A percentile compares a stretch with the other conserved stretches of the same genome.
Conservation (phyloP, 2,113 vertebrate genomes). For the Rhinoptilus africanus region DNA sequence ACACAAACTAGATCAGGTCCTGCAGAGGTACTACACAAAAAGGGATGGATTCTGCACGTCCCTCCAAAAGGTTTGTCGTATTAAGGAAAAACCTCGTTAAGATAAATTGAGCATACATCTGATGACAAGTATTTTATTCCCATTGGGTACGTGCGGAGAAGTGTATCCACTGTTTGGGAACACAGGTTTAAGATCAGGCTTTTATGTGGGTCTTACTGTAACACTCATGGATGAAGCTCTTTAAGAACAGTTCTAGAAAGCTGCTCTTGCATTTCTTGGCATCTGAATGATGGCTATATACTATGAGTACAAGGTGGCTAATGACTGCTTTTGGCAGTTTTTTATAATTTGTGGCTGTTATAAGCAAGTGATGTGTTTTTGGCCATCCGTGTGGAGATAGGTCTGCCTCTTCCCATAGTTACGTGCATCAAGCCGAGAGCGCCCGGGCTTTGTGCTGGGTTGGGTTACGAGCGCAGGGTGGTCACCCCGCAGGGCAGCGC, state of each 20-base stretch:
- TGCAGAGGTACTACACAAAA: background rate
- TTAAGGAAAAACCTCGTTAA: background rate
- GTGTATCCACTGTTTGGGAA: background rate
- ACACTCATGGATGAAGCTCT: background rate
- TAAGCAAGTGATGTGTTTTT: rapidly evolving
- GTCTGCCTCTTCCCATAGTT: background rate
- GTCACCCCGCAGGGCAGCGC: background rate
- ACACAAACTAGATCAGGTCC: background rate
- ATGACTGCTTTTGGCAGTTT: background rate
- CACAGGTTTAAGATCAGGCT: background rate
- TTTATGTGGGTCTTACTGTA: background rate
- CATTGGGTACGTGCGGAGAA: background rate
- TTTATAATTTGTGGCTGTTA: background rate
- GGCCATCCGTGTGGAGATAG: rapidly evolving
- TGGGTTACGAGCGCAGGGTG: background rate
- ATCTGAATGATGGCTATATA: too few species aligned
- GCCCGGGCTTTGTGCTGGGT: background rate
- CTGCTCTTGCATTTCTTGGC: background rate
- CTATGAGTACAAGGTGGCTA: rapidly evolving
- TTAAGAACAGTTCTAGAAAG: background rate
- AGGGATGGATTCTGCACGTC: background rate
- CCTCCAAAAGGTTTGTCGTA: background rate
- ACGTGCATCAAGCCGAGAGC: background rate
- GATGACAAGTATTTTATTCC: background rate
- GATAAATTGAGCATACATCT: background rate